Evolutionary conservation across 2,113 vertebrate species (phyloP), one percentile per base, ranked within the genome.

Genomic region (Gadus macrocephalus): DNA sequence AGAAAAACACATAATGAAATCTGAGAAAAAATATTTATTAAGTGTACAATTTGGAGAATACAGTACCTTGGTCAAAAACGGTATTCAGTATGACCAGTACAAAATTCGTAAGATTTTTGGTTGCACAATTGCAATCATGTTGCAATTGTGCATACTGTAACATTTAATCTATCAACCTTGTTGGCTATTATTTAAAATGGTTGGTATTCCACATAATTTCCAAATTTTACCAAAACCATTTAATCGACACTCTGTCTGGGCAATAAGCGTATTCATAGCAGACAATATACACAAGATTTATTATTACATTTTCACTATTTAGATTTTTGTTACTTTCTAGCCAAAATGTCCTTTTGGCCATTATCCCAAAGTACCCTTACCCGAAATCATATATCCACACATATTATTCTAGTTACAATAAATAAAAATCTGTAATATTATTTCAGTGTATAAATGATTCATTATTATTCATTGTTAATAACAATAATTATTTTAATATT

Each of bases 11-110:
- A 20, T 19, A 73, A 76, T 73, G 68, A 81, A 81, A 68, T 8
- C 31, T 83, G 71, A 78, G 82, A 89, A 85, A 87, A 82, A 55
- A 55, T 3, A 88, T 89, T 86, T 79, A 81, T 91, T 70, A 35
- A 74, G 60, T 79, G 31, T 78, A 66, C 66, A 78, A n/a, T 53
- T 62, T 80, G 28, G 64, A 72, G 65, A 69, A 56, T 60, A 76
- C 65, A 42, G 38, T 11, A 42, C 38, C 11, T 42, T 42, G 38
- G 38, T 42, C 38, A 42, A 8, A 8, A 49, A 49, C 31, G 6
- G 4, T 35, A 35, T 49, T 49, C 42, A 49, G 42, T 7, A 81
- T 58, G 64, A 58, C 15, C n/a, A n/a, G 8, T 16, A 58, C 9
- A n/a, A 49, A 49, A n/a, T n/a, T 58, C 55, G 5, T 58, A 8